phyloP scores from a whole-genome alignment of 2,797 vertebrate species.

The Crenuchus spilurus region DNA sequence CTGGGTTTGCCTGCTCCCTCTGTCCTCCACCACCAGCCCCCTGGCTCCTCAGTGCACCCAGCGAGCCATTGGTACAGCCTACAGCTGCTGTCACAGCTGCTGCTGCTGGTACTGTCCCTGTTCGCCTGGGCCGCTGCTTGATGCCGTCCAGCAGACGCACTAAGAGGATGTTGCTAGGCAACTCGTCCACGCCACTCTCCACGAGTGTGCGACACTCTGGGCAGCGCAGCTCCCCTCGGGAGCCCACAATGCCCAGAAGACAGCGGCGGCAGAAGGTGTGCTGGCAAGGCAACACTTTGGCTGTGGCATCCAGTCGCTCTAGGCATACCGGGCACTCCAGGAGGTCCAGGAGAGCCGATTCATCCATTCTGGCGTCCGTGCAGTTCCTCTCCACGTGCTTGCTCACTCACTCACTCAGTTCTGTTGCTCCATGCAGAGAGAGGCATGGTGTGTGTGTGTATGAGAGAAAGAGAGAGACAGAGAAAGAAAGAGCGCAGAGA shows the following conservation, averaged over 20 bases:
- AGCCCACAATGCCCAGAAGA: conserved; percentile 92
- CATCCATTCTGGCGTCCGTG: conserved; percentile 86
- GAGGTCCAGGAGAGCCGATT: conserved; percentile 94
- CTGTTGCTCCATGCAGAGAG: conserved; percentile 20
- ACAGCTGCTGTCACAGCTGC: conserved; percentile 31
- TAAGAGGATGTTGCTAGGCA: conserved; percentile 96
- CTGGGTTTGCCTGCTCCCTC: conserved; percentile 82
- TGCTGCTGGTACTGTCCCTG: conserved; percentile 60
- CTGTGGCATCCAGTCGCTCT: conserved; percentile 93
- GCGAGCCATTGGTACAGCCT: conserved; percentile 71
- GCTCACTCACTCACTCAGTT: conserved; percentile 38
- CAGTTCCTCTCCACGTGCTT: conserved; percentile 41
- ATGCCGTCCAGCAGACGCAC: conserved; percentile 97
- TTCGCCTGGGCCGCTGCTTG: conserved; percentile 92
- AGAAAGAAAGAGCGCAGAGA: conserved; percentile 27
- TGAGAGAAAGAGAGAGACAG: not conserved
- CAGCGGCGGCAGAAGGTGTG: conserved; percentile 98
- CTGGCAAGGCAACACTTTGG: conserved; percentile 97
- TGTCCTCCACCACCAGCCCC: conserved; percentile 63
- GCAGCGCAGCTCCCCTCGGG: conserved; percentile 93
- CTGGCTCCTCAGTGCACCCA: conserved; percentile 73
- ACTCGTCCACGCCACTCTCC: conserved; percentile 91
- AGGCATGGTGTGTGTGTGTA: conserved; percentile 27
- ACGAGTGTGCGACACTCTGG: conserved; percentile 96
- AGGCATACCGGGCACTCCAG: conserved; percentile 97